These are phyloP conservation scores for Ormyrus labotus DNA, from an alignment of 2,888 invertebrate genomes.

Conservation along the genomic window DNA sequence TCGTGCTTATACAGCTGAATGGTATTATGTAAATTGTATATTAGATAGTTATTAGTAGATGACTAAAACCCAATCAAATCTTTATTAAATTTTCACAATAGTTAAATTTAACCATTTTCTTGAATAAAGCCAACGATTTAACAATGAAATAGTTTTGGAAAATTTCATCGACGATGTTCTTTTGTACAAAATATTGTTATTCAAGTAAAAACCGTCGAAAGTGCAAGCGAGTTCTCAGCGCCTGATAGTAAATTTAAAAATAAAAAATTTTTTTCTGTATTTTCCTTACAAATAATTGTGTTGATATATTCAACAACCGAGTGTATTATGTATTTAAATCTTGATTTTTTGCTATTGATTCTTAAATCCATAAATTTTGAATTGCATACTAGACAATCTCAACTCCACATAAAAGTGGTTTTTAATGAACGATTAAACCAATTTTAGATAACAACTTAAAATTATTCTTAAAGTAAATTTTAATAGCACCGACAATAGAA, in stretches of 20 bases:
- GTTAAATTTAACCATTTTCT: not conserved
- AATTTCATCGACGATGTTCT: constrained; percentile 24
- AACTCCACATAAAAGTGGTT: constrained; percentile 6
- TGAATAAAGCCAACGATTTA: constrained; percentile 9
- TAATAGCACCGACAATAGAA: constrained; percentile 60
- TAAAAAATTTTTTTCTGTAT: constrained; percentile 29
- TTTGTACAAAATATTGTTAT: constrained; percentile 38
- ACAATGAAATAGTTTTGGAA: constrained; percentile 18
- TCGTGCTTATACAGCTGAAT: constrained; percentile 20
- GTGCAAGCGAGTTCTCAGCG: constrained; percentile 40
- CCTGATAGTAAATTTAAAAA: constrained; percentile 48
- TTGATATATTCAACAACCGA: constrained; percentile 11
- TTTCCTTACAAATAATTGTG: constrained; percentile 2
- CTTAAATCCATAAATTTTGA: constrained; percentile 3
- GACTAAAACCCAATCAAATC: not conserved
- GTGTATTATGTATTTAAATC: constrained; percentile 3
- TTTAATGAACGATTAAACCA: constrained; percentile 34
- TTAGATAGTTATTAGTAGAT: not conserved
- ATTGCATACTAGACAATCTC: not conserved
- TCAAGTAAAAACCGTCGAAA: constrained; percentile 38
- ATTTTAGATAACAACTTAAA: constrained; percentile 18
- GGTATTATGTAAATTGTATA: constrained; percentile 1
- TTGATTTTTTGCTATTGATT: not conserved
- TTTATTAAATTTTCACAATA: not conserved
- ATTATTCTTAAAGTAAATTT: constrained; percentile 37